A percentile compares a stretch with the other conserved stretches of the same genome.
Evolutionary conservation across 2,888 invertebrate genomes (phyloP).

Genomic region (Drosophila histrio): DNA sequence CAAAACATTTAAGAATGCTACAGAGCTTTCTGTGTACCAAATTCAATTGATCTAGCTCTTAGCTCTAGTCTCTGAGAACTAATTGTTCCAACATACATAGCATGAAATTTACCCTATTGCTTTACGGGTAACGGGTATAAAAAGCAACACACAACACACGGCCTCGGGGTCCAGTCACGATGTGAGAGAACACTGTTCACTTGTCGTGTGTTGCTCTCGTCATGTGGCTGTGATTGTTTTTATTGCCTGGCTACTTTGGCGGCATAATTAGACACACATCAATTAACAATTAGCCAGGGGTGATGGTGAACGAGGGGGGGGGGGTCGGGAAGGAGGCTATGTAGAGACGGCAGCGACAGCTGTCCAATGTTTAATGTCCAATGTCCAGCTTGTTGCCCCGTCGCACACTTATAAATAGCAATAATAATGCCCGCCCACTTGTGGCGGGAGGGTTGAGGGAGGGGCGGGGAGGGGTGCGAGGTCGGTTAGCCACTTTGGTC

Average conservation of each 20-base stretch:
- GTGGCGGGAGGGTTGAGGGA: neutral
- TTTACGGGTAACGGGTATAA: too few species aligned
- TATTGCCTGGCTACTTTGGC: constrained; percentile 80
- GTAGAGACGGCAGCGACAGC: constrained; percentile 50
- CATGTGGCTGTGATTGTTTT: constrained; percentile 61
- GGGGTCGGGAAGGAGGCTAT: neutral
- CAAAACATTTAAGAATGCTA: too few species aligned
- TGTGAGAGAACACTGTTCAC: constrained; percentile 42
- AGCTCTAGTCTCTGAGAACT: too few species aligned
- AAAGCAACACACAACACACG: neutral
- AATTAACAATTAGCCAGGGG: constrained; percentile 80
- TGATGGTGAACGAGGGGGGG: neutral
- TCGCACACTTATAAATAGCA: constrained; percentile 57
- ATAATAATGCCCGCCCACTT: constrained; percentile 50
- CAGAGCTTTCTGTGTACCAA: too few species aligned
- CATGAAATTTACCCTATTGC: too few species aligned
- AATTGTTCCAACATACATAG: too few species aligned
- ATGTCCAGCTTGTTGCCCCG: constrained; percentile 20
- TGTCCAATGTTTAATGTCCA: constrained; percentile 64
- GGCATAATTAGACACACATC: constrained; percentile 82
- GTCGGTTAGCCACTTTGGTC: constrained; percentile 63
- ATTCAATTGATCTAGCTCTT: too few species aligned
- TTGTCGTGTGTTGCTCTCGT: constrained; percentile 25
- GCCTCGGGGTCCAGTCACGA: constrained; percentile 32
- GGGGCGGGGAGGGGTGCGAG: neutral